Conservation (phyloP, 64 coral and sea anemone species). For the Actinia equina region DNA sequence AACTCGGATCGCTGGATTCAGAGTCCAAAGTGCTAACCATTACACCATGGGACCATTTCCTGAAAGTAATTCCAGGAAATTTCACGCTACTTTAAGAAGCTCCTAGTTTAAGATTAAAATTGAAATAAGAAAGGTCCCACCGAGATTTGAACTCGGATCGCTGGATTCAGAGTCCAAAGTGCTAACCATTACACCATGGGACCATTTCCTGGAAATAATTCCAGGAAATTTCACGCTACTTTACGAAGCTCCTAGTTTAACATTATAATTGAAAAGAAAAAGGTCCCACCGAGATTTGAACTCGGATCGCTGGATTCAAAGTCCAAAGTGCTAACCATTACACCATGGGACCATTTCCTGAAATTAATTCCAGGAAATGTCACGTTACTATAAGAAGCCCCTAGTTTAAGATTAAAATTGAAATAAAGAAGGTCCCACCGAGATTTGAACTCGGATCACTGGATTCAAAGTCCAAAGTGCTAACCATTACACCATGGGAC, state of each 20-base stretch:
- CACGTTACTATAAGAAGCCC: too few relatives aligned
- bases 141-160: slow-evolving; percentile 14
- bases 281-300: too few relatives aligned
- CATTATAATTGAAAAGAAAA: not conserved
- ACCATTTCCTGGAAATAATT: not conserved
- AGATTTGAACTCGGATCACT: slow-evolving; percentile 14
- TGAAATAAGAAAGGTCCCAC: not conserved
- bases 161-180: slow-evolving; percentile 16
- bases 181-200: slow-evolving; percentile 19
- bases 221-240: not conserved
- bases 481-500: too few relatives aligned
- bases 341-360: not conserved
- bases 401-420: too few relatives aligned
- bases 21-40: too few relatives aligned
- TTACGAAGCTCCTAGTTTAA: not conserved
- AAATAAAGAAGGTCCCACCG: not conserved
- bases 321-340: too few relatives aligned
- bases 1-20: too few relatives aligned
- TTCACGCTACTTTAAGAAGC: not conserved
- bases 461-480: slow-evolving; percentile 16
- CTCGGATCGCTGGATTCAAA: too few relatives aligned
- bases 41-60: slow-evolving; percentile 12
- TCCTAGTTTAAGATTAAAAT: not conserved
- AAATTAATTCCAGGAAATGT: too few relatives aligned
- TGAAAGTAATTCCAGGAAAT: not conserved